Percentiles rank a stretch among this genome's conserved stretches.
Conservation (phyloP, 1,140 invertebrate genomes). For the Apis dorsata region DNA sequence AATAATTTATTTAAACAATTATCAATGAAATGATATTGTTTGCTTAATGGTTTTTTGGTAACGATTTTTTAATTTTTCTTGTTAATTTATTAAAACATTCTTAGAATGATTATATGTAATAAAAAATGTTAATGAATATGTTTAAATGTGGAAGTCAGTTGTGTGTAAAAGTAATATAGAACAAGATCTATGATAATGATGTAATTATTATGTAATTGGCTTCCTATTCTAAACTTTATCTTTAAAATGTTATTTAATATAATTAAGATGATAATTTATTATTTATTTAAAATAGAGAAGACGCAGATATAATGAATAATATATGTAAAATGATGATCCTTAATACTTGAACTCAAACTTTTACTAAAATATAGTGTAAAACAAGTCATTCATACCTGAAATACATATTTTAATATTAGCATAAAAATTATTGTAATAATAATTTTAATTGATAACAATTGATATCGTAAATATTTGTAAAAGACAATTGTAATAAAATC, state of each 20-base stretch:
- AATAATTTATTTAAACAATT: constrained; percentile 31
- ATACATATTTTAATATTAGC: constrained; percentile 11
- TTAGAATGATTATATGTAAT: constrained; percentile 12
- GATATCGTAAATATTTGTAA: not conserved
- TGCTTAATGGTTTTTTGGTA: constrained; percentile 2
- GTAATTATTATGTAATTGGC: constrained; percentile 41
- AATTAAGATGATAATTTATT: constrained; percentile 22
- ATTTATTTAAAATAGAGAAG: constrained; percentile 11
- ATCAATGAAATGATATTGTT: constrained; percentile 36
- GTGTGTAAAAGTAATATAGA: constrained; percentile 40
- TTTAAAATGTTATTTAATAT: constrained; percentile 6
- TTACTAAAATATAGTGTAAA: constrained; percentile 11
- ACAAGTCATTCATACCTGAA: constrained; percentile 10
- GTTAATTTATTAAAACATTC: constrained; percentile 18
- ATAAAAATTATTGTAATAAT: constrained; percentile 7
- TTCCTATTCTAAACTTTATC: constrained; percentile 52
- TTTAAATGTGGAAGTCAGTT: constrained; percentile 46
- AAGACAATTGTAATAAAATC: not conserved
- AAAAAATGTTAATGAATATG: constrained; percentile 31
- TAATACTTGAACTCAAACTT: constrained; percentile 3
- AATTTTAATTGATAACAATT: constrained; percentile 19
- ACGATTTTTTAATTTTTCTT: not conserved
- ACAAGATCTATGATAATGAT: constrained; percentile 22
- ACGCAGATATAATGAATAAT: constrained; percentile 23
- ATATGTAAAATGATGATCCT: constrained; percentile 5